Evolutionary conservation across 2,113 vertebrate genomes (phyloP).

Genomic region (Dicrurus megarhynchus): DNA sequence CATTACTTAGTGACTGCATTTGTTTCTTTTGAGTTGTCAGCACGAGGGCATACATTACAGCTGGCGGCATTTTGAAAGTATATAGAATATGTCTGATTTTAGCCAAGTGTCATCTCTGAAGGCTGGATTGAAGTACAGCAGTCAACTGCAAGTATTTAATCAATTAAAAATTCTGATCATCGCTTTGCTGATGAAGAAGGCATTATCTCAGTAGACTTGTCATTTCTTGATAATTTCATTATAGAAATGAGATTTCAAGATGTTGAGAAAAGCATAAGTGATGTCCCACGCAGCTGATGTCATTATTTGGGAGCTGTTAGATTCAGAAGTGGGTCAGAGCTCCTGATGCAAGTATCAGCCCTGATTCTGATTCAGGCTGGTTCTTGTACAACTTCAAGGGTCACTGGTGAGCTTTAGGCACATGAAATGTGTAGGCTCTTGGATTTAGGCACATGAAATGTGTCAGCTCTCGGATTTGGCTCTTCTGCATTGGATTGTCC

Average conservation of each 20-base stretch:
- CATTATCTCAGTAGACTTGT: background rate
- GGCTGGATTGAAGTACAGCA: background rate
- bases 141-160: background rate
- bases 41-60: background rate
- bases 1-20: background rate
- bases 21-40: background rate
- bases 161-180: background rate
- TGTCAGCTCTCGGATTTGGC: too few relatives aligned
- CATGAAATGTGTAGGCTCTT: accelerated
- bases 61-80: background rate
- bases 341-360: background rate
- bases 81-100: background rate
- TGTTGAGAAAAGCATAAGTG: background rate
- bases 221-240: background rate
- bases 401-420: background rate
- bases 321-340: background rate
- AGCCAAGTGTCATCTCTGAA: background rate
- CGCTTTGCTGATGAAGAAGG: background rate
- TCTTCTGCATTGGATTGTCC: background rate
- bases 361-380: background rate
- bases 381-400: background rate
- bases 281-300: background rate
- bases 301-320: background rate
- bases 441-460: background rate
- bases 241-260: background rate